Evolutionary conservation across 2,888 invertebrate species (phyloP), one percentile per base, ranked within the genome.

Genomic region (Entomobrya proxima): DNA sequence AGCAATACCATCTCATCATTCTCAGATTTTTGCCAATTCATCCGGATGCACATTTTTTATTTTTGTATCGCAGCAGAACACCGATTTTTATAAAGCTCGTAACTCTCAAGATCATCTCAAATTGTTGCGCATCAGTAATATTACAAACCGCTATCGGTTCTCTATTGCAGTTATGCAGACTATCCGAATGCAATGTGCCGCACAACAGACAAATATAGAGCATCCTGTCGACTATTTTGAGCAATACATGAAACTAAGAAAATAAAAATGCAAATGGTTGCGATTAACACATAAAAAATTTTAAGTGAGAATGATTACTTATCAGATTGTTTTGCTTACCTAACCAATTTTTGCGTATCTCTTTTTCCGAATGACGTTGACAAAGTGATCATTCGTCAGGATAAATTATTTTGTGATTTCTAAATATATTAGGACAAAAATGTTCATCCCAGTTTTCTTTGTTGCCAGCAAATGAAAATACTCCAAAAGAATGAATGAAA

Each of bases 1-100:
- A 74, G 52, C 13, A 52, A 74, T 74, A 50, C 52, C 69, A 78
- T 83, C 80, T n/a, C n/a, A n/a, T n/a, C n/a, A n/a, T n/a, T n/a
- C 79, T 77, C 55, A 61, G 79, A 87, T 88, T 88, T 89, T 88
- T 89, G 89, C 89, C 88, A 89, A 89, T 89, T 89, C 89, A 89
- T 89, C 86, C 88, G 76, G 86, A 87, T 86, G 82, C 85, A 83
- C 40, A 40, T 32, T 61, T 82, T 76, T 74, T 81, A 24, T 50
- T 47, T 72, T 78, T 79, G 74, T 75, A 24, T 35, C n/a, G 40
- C 72, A 55, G 37, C 72, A 75, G 40, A 11, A n/a, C 72, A 72
- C 72, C 72, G 47, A 47, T 74, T 50, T 50, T 30, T 35, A 50
- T 74, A 74, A 7, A 44, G 72, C 27, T 24, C 27, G 24, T 47